A percentile compares a stretch with the other conserved stretches of the same genome.
phyloP scores from a whole-genome alignment of 2,113 vertebrate genomes.

The Indri indri region DNA sequence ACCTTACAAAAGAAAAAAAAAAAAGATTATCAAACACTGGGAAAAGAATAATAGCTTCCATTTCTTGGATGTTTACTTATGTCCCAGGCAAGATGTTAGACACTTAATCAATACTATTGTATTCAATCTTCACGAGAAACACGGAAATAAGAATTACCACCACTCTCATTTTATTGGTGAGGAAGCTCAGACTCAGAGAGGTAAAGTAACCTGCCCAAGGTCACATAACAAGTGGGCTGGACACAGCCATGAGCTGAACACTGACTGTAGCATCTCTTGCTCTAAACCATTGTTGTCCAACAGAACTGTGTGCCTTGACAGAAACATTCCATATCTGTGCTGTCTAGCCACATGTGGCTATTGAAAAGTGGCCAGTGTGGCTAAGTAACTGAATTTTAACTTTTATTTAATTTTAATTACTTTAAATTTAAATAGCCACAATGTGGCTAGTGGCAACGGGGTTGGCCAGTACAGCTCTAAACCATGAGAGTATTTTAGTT shows the following conservation, averaged over 20 bases:
- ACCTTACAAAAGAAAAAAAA: neutral
- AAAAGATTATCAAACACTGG: neutral
- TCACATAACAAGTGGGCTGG: neutral
- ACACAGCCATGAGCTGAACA: neutral
- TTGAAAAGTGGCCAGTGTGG: neutral
- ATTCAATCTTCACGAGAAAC: neutral
- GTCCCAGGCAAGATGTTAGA: neutral
- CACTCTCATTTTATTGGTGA: neutral
- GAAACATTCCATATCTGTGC: neutral
- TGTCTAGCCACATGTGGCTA: neutral
- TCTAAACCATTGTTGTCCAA: neutral
- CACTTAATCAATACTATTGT: neutral
- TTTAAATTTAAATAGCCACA: neutral
- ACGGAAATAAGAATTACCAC: neutral
- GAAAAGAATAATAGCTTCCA: neutral
- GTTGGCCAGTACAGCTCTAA: neutral
- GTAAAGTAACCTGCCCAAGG: neutral
- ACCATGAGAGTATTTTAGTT: neutral
- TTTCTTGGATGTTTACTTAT: neutral
- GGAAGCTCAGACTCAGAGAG: neutral
- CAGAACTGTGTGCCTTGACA: rapidly evolving
- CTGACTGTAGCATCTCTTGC: neutral
- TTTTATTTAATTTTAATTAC: neutral
- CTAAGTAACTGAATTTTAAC: neutral
- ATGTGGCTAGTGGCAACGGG: neutral